These are phyloP conservation scores for Tenthredo amoena DNA, from an alignment of 2,888 invertebrate species.

Conservation along the genomic window DNA sequence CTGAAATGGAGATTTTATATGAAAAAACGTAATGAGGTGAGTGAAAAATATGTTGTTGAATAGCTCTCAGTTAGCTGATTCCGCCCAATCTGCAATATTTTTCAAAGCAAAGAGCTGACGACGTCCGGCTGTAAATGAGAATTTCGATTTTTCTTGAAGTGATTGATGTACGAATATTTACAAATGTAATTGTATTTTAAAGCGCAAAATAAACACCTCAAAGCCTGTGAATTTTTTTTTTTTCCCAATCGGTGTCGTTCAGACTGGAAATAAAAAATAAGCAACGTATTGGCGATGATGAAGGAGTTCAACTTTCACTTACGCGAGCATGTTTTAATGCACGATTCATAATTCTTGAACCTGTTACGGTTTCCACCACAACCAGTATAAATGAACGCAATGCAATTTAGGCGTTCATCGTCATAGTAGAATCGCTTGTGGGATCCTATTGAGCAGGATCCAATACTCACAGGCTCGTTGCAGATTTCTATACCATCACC, in stretches of 20 bases:
- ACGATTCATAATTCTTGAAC: constrained; percentile 87
- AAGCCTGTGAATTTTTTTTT: constrained; percentile 1
- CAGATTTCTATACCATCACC: constrained; percentile 82
- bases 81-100: background rate
- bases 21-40: background rate
- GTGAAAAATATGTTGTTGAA: background rate
- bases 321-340: constrained; percentile 82
- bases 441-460: constrained; percentile 80
- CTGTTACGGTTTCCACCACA: constrained; percentile 94
- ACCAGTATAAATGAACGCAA: constrained; percentile 91
- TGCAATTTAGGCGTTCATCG: constrained; percentile 84
- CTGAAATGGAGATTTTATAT: background rate
- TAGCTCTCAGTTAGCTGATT: background rate
- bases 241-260: background rate
- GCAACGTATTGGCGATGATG: constrained; percentile 1
- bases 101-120: background rate
- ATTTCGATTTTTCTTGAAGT: background rate
- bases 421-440: constrained; percentile 88
- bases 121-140: background rate
- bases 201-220: background rate
- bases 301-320: constrained; percentile 65
- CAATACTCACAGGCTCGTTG: constrained; percentile 82
- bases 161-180: background rate
- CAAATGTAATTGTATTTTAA: background rate
- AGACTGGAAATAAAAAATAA: background rate